Evolutionary conservation across 2,797 vertebrate species (phyloP), one percentile per base, ranked within the genome.

Genomic region (Parauchenoglanis ngamensis): DNA sequence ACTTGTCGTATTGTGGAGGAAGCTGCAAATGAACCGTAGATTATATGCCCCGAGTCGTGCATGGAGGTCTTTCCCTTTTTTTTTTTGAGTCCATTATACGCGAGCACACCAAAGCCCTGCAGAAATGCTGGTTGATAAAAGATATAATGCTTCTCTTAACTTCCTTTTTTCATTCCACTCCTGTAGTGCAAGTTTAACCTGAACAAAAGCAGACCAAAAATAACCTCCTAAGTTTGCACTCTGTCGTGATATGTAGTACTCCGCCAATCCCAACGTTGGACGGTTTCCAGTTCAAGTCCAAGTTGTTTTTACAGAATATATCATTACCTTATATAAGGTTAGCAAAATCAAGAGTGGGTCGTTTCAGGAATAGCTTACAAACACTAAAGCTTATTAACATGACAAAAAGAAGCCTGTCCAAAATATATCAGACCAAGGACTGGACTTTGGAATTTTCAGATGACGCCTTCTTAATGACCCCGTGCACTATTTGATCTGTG

Each of bases 1-100:
- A 94, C 94, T 95, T 94, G 95, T 95, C 93, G 93, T 95, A 94
- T 92, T 90, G 92, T 91, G 92, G 92, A 94, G 92, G 94, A 95
- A 93, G 93, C 94, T 95, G 94, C 93, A 95, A 95, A 95, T 94
- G 94, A 95, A 95, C 93, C 94, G 91, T 93, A 94, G 94, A 95
- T 96, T 95, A 95, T 95, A 93, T 88, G 90, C 94, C 94, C 92
- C 92, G 87, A 94, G 92, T 92, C 91, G 94, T 92, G 92, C 90
- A 13, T 90, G 7, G 91, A 94, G 94, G 94, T 95, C 92, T 93
- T 90, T 88, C 90, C 89, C 92, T 92, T 68, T 91, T 92, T 92
- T 40, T 40, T 40, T 40, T 40, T 40, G 12, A 65, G 59, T 70
- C 59, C 73, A 85, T 85, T 85, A 82, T 52, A 84, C 2, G 7